Evolutionary conservation across 2,888 invertebrate genomes (phyloP), one percentile per base, ranked within the genome.

Genomic region (Chymomyza amoena): DNA sequence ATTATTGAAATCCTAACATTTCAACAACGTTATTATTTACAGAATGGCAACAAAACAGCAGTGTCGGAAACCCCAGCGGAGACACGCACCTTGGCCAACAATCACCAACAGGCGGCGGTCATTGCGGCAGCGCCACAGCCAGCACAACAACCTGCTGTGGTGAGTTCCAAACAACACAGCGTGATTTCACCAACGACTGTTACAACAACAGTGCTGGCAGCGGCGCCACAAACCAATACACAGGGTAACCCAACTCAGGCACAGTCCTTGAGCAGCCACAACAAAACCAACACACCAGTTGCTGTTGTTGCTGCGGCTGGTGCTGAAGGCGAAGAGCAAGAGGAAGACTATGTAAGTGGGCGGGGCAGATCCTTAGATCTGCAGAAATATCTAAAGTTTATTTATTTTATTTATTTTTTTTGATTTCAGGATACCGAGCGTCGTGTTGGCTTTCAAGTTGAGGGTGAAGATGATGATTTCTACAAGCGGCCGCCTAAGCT

Each of bases 291-390:
- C 20, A 59, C 70, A 73, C 10, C 73, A 63, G 62, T 76, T 70
- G 70, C 69, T 57, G 71, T 70, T 66, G 72, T 63, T 32, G 73
- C 64, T 7, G 61, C 66, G n/a, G 61, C 74, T 15, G 70, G 73
- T 18, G 94, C 94, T 72, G 94, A 94, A 36, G 94, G 93, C 78
- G 94, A 94, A 68, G 95, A 94, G 80, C 95, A 94, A 61, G 95
- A 95, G 76, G 93, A 94, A 81, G 92, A 94, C 76, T 94, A 94
- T 92, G 95, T 95, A 92, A 92, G 93, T 92, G 2, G 32, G 32
- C 32, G 32, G 32, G 32, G 32, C 6, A 28, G 28, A 32, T 6
- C 9, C 1, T 3, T 32, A 7, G 32, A 32, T 5, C 9, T 32
- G 7, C 7, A 7, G 32, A 32, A 32, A 32, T 32, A 32, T 32